phyloP scores from a whole-genome alignment of 2,888 invertebrate genomes.

The Gryllus longicercus region DNA sequence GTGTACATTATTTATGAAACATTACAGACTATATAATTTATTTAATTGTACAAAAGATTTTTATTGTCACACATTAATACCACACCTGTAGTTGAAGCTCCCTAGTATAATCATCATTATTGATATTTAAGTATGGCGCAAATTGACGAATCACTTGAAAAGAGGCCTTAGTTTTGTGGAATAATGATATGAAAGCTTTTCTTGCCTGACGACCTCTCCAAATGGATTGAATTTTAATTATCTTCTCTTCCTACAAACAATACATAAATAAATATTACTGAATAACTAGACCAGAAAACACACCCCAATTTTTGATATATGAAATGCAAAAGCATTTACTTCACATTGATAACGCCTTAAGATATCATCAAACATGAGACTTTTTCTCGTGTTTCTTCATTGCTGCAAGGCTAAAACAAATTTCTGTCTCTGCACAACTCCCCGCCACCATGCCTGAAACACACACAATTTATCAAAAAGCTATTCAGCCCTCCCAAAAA shows the following conservation, averaged over 20 bases:
- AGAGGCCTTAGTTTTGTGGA: conserved; percentile 57
- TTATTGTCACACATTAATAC: conserved; percentile 24
- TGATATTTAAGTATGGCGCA: conserved; percentile 65
- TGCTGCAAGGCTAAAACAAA: not conserved
- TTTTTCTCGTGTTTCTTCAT: not conserved
- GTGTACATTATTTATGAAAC: too few species aligned
- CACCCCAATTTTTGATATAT: not conserved
- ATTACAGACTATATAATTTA: too few species aligned
- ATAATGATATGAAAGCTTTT: conserved; percentile 59
- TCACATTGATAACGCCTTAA: not conserved
- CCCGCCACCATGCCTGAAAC: conserved; percentile 34
- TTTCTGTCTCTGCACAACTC: conserved; percentile 25
- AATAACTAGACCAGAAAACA: not conserved
- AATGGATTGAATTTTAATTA: conserved; percentile 57
- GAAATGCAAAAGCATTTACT: not conserved
- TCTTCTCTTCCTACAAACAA: conserved; percentile 49
- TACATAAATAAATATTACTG: not conserved
- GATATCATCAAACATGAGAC: not conserved
- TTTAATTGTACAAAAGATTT: conserved; percentile 26
- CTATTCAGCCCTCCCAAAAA: too few species aligned
- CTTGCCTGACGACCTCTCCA: conserved; percentile 64
- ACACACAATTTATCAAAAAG: not conserved
- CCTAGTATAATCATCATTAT: conserved; percentile 68
- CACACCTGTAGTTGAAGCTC: conserved; percentile 60
- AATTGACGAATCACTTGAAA: conserved; percentile 62